Base-by-base conservation (phyloP, 2,888 invertebrate species). In the Salpingus planirostris region DNA sequence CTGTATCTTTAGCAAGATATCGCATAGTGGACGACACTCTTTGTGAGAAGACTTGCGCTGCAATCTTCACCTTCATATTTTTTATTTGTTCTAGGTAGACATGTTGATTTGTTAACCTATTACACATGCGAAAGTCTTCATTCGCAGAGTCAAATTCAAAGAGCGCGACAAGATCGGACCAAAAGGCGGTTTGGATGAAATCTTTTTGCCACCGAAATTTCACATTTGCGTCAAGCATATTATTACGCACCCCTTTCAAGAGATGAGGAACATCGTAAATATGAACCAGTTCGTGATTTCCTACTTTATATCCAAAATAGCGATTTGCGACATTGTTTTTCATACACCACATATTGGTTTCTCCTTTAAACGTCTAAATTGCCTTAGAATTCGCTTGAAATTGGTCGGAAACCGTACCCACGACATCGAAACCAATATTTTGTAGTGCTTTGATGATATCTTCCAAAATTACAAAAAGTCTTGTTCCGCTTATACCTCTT, bases 61-160 rank as follows among this genome's bases (percentile, higher is more conserved):
- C 23, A 10, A 8, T 5, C 10, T 23, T 23, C 11, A 23, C 23
- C 23, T 23, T 23, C 23, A 23, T 23, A 4, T 23, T 23, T 11
- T 23, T 23, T 6, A 23, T 23, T 4, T 10, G 8, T 6, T 23
- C 6, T 11, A 6, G 7, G 7, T 13, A 4, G 6, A 34, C 34
- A 24, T 34, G 34, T 5, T 15, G 15, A 34, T 34, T 24, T 15
- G 34, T 34, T 7, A 34, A 14, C 2, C 24, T 15, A 12, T 15
- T 15, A 4, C 35, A 10, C 34, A 34, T 34, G 7, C 15, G n/a
- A 10, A 11, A 15, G 15, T 34, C 34, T 3, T 12, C 12, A 13
- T 34, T 24, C 2, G 11, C 28, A 13, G 11, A 7, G 11, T 34
- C 34, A 3, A 21, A 3, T 2, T 34, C 34, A 18, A 35, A 34